Evolutionary conservation across 2,888 invertebrate species (phyloP).

Genomic region (Calameuta idolon): DNA sequence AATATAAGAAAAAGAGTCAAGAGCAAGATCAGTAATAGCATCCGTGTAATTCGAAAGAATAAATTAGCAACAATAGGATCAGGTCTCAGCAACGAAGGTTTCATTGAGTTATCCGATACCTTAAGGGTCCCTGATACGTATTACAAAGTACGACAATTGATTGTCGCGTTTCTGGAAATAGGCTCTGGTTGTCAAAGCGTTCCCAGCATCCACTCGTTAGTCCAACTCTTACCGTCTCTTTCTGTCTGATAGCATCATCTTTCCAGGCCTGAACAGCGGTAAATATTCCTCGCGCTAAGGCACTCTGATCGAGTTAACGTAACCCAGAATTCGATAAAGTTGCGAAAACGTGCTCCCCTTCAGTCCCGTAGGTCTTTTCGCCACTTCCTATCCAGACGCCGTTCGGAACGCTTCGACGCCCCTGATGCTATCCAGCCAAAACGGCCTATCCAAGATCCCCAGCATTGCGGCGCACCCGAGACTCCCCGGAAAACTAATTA

Average conservation of each 20-base stretch:
- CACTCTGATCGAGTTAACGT: conserved; percentile 45
- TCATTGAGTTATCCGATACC: background rate
- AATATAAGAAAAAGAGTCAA: background rate
- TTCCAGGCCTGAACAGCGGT: conserved; percentile 17
- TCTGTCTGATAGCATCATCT: background rate
- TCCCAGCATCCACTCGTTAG: background rate
- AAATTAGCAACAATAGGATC: background rate
- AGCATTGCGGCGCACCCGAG: conserved; percentile 19
- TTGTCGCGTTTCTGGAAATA: background rate
- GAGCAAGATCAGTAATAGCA: background rate
- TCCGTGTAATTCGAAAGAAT: background rate
- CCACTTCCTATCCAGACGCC: conserved; percentile 33
- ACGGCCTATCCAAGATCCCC: conserved; percentile 33
- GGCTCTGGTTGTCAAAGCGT: background rate
- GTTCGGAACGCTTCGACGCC: conserved; percentile 21
- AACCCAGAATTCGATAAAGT: conserved; percentile 49
- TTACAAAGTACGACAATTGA: background rate
- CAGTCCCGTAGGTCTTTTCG: conserved; percentile 5
- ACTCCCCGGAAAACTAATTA: conserved; percentile 55
- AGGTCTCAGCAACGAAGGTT: background rate
- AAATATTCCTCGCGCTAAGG: conserved; percentile 42
- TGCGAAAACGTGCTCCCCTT: conserved; percentile 36
- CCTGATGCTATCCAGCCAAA: conserved; percentile 18
- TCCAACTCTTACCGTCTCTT: background rate
- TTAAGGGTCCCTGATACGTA: background rate